phyloP scores from a whole-genome alignment of 2,113 vertebrate species.

The Heterotilapia buettikoferi region DNA sequence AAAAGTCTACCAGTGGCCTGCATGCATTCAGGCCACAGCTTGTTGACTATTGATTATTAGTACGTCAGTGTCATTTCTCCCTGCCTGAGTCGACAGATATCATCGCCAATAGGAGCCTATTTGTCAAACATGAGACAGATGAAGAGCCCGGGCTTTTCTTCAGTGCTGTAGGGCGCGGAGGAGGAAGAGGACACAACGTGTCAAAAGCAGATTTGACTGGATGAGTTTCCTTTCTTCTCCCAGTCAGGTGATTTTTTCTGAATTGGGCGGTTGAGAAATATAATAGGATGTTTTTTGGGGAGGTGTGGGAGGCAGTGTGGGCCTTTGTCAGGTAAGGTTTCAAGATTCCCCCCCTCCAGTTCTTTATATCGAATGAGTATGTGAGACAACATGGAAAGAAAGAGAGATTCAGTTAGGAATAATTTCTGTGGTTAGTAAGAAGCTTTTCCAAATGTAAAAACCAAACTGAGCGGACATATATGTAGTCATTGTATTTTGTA shows the following conservation, averaged over 20 bases:
- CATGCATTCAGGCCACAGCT: constrained; percentile 1
- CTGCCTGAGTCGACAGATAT: constrained; percentile 19
- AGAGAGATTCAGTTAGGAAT: background rate
- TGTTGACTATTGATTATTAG: constrained; percentile 31
- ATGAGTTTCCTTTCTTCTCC: constrained; percentile 23
- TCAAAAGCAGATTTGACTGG: constrained; percentile 22
- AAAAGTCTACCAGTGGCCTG: background rate
- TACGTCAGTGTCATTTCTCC: background rate
- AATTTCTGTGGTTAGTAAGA: background rate
- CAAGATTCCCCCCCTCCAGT: background rate
- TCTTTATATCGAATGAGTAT: constrained; percentile 17
- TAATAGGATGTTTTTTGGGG: constrained; percentile 13
- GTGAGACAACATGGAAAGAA: constrained; percentile 27
- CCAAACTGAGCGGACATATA: background rate
- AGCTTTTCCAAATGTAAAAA: background rate
- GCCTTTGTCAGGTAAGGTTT: constrained; percentile 38
- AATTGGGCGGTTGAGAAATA: constrained; percentile 11
- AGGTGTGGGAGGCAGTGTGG: constrained; percentile 1
- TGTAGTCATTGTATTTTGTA: background rate
- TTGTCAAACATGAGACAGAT: constrained; percentile 28
- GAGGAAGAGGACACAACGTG: background rate
- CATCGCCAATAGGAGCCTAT: constrained; percentile 13
- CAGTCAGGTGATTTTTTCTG: constrained; percentile 16
- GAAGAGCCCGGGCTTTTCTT: background rate
- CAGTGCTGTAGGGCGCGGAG: constrained; percentile 28